phyloP scores from a whole-genome alignment of 2,888 invertebrate genomes.

The Iselma pallidipennis region DNA sequence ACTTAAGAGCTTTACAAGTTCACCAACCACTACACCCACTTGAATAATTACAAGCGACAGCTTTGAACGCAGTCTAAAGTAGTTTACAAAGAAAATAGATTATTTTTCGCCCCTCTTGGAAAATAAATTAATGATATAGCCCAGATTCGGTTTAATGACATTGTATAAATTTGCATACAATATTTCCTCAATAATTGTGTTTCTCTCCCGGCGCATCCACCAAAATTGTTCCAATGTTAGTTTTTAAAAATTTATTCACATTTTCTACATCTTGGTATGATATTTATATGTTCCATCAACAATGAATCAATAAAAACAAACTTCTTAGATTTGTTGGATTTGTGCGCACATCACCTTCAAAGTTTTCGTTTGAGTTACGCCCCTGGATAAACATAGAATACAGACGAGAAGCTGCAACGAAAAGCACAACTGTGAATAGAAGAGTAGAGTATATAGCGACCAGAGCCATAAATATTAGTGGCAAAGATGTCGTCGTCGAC shows the following conservation, averaged over 20 bases:
- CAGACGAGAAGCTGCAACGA: not conserved
- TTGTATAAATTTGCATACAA: not conserved
- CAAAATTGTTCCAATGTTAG: not conserved
- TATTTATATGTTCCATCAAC: not conserved
- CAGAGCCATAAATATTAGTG: not conserved
- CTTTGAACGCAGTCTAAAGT: slow-evolving; percentile 48
- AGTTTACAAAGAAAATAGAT: slow-evolving; percentile 50
- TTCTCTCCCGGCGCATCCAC: not conserved
- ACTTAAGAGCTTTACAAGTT: slow-evolving; percentile 52
- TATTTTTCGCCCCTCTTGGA: slow-evolving; percentile 35
- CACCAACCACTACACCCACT: slow-evolving; percentile 48
- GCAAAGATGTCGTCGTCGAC: not conserved
- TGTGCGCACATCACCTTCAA: not conserved
- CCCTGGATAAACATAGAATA: not conserved
- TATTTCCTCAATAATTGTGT: not conserved
- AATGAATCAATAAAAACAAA: not conserved
- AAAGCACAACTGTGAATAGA: not conserved
- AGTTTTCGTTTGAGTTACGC: not conserved
- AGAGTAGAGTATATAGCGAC: not conserved
- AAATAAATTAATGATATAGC: slow-evolving; percentile 34
- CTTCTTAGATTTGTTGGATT: not conserved
- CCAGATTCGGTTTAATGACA: not conserved
- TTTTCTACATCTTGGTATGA: not conserved
- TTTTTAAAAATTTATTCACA: not conserved
- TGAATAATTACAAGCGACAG: slow-evolving; percentile 53